Evolutionary conservation across 2,113 vertebrate species (phyloP).

Genomic region (Psilopogon haemacephalus): DNA sequence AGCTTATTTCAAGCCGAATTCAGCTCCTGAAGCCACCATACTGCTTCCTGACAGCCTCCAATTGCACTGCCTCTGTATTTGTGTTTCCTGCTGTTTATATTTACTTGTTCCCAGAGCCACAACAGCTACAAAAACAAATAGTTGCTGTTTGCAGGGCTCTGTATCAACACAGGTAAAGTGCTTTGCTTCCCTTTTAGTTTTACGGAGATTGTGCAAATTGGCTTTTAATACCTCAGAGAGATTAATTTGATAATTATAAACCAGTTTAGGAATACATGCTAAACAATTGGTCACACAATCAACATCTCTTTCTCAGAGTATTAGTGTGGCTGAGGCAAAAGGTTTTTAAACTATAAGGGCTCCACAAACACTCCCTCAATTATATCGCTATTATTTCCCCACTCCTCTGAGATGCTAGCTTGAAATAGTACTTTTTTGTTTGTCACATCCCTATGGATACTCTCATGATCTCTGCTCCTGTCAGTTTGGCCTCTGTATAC

Average conservation of each 20-base stretch:
- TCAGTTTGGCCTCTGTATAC: conserved; percentile 46
- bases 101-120: conserved; percentile 79
- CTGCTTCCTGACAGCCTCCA: conserved; percentile 77
- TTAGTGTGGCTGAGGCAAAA: conserved; percentile 53
- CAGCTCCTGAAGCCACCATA: conserved; percentile 74
- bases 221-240: conserved; percentile 76
- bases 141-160: conserved; percentile 67
- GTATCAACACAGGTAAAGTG: conserved; percentile 67
- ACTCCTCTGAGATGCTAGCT: conserved; percentile 41
- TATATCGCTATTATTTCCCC: conserved; percentile 38
- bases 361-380: conserved; percentile 44
- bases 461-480: conserved; percentile 36
- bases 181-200: conserved; percentile 35
- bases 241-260: conserved; percentile 81
- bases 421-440: conserved; percentile 49
- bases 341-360: conserved; percentile 57
- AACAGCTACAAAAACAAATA: conserved; percentile 80
- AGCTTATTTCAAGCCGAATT: conserved; percentile 77
- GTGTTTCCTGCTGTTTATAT: conserved; percentile 82
- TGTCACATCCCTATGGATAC: conserved; percentile 42
- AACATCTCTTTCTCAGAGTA: conserved; percentile 64
- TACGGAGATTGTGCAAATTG: conserved; percentile 71
- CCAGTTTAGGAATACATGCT: conserved; percentile 70
- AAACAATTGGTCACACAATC: conserved; percentile 77
- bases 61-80: conserved; percentile 74